Base-by-base conservation (phyloP, 92 coral and sea anemone genomes). In the Phenganax subtilis region DNA sequence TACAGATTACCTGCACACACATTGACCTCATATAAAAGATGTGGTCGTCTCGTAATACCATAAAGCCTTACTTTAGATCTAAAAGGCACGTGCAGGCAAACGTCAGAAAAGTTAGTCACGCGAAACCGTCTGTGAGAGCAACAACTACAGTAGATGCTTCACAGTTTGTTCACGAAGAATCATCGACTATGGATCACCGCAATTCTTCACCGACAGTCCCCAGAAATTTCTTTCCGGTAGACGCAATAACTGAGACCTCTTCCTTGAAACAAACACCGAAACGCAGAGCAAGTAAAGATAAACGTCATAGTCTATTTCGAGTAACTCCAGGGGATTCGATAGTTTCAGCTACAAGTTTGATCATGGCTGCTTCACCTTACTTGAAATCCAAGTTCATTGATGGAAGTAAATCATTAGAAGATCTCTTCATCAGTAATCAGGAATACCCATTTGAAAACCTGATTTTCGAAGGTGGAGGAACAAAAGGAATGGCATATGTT, bases 401-500 rank as follows among this genome's bases (percentile, higher is more conserved):
- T 11, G 74, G 83, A 52, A 79, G 75, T 65, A 31, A 25, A n/a
- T 64, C 83, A n/a, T 1, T 79, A 55, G 83, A 79, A 64, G 62
- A 79, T 52, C 60, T 79, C 0, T 79, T 25, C 58, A 63, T 79
- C n/a, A 79, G 69, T 6, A 64, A 51, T 14, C 73, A 51, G 9
- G 84, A 85, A 6, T 96, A 91, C 70, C 89, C 88, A 17, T 96
- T 96, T 62, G 99, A 96, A 78, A 96, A 96, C 75, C 76, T 96
- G 51, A 96, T 96, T 55, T 92, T 96, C 64, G 99, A 96, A 87
- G 99, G 99, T 7, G 99, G 99, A 7, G 99, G 99, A 9, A 92
- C 86, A 64, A 96, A 96, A 76, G 99, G 99, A 51, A 96, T 96
- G 99, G 99, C 99, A 0, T 96, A 96, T 69, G 99, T 96, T 6